A percentile compares a stretch with the other conserved stretches of the same genome.
phyloP scores from a whole-genome alignment of 2,113 vertebrate species.

The Gracilinanus agilis region DNA sequence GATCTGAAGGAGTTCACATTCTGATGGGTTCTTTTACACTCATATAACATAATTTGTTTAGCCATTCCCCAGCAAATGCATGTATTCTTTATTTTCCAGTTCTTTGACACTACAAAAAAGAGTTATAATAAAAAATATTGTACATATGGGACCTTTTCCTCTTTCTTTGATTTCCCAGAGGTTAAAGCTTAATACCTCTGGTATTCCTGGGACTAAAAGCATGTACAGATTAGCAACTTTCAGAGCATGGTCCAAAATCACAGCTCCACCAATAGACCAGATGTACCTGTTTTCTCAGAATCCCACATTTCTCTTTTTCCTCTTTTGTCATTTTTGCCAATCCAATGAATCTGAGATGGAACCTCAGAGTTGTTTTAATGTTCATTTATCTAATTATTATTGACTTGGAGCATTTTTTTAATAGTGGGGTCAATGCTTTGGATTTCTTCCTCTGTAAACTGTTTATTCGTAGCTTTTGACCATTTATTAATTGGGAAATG shows the following conservation, averaged over 20 bases:
- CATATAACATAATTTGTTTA: background rate
- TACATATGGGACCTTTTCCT: background rate
- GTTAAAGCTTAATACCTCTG: background rate
- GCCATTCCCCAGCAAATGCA: background rate
- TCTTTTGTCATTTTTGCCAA: background rate
- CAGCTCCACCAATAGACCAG: background rate
- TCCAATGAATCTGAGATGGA: background rate
- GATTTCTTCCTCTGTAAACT: background rate
- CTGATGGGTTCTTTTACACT: background rate
- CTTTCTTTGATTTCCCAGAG: background rate
- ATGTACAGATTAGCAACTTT: background rate
- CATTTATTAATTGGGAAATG: background rate
- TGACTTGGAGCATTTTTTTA: background rate
- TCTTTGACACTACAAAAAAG: background rate
- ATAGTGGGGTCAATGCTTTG: background rate
- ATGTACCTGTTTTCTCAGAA: background rate
- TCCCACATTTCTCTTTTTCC: background rate
- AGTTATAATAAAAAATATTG: background rate
- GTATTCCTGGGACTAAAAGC: background rate
- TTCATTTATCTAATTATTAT: background rate
- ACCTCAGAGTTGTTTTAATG: background rate
- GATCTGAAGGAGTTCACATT: background rate
- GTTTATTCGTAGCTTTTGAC: too few species aligned
- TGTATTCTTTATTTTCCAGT: background rate
- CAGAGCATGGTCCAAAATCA: background rate